These are phyloP conservation scores for Hydrolagus affinis DNA, from an alignment of 2,113 vertebrate species.

Conservation along the genomic window DNA sequence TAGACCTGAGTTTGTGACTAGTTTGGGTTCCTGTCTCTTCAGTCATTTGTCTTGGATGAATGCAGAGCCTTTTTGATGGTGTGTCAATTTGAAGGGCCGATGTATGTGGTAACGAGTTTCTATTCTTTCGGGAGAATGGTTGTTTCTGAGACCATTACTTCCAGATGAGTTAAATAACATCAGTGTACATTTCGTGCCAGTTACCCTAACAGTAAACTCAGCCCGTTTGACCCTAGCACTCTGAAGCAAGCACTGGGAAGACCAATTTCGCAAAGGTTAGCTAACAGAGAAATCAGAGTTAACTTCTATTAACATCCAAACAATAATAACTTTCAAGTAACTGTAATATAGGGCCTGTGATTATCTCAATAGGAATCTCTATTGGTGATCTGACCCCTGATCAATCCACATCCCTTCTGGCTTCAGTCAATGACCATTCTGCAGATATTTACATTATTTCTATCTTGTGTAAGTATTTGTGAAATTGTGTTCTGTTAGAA, in stretches of 20 bases:
- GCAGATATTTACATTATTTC: too few relatives aligned
- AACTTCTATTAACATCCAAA: too few relatives aligned
- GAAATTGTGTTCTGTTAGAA: too few relatives aligned
- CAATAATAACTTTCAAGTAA: too few relatives aligned
- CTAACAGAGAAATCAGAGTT: too few relatives aligned
- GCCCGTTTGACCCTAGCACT: conserved; percentile 25
- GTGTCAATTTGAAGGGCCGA: neutral
- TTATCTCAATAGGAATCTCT: too few relatives aligned
- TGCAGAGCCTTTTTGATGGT: neutral
- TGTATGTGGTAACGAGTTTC: neutral
- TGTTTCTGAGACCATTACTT: conserved; percentile 34
- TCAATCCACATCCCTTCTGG: too few relatives aligned
- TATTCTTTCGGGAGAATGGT: neutral
- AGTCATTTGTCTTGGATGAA: neutral
- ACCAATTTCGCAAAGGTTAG: too few relatives aligned
- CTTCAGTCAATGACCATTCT: too few relatives aligned
- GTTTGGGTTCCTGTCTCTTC: neutral
- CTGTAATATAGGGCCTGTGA: too few relatives aligned
- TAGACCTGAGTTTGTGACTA: neutral
- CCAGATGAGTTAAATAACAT: conserved; percentile 35
- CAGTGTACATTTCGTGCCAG: neutral
- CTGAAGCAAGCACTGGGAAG: conserved; percentile 11
- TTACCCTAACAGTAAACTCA: neutral
- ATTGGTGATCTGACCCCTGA: too few relatives aligned
- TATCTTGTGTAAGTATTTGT: too few relatives aligned